Base-by-base conservation (phyloP, 2,888 invertebrate genomes). In the Agonopterix arenella region DNA sequence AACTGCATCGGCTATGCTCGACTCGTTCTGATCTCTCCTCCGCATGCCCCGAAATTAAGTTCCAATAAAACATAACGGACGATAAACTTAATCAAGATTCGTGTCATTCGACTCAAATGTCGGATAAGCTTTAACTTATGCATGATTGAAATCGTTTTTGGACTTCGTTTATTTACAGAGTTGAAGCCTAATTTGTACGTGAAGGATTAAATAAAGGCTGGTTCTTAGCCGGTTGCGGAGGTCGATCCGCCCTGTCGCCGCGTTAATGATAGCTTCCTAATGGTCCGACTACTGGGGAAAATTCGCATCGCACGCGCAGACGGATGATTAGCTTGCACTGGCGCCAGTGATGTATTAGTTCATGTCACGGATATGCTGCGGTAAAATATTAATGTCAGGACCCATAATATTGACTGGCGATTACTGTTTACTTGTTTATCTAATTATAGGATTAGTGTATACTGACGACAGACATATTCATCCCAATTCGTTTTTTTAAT, bases 231-330 rank as follows among this genome's bases (percentile, higher is more conserved):
- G 68, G 73, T 72, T 69, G 61, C 64, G 63, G 63, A 64, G 59
- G 64, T 68, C 66, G 75, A 76, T 74, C 80, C 79, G 73, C 76
- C 74, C 78, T 74, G 84, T 84, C 83, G 82, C 81, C 80, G 66
- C 60, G 66, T 68, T 84, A 86, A 86, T 85, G 84, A 84, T 77
- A 81, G 81, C 80, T 84, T 84, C 81, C 78, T 79, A 79, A 82
- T 79, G 75, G 72, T 68, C 61, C 64, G 66, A 71, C 66, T 70
- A 69, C 69, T 66, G 72, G 74, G 79, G 82, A 76, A 84, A 86
- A 84, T 83, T 78, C 77, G 69, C 84, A 74, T 66, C 73, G 80
- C 79, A 76, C 77, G 75, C 81, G 75, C 80, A 81, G 81, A 80
- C 80, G 64, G 65, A 62, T 74, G 77, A 79, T 80, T 82, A 82